Percentiles rank a stretch among this genome's conserved stretches.
phyloP scores from a whole-genome alignment of 2,113 vertebrate genomes.

The Paracanthobrama guichenoti region DNA sequence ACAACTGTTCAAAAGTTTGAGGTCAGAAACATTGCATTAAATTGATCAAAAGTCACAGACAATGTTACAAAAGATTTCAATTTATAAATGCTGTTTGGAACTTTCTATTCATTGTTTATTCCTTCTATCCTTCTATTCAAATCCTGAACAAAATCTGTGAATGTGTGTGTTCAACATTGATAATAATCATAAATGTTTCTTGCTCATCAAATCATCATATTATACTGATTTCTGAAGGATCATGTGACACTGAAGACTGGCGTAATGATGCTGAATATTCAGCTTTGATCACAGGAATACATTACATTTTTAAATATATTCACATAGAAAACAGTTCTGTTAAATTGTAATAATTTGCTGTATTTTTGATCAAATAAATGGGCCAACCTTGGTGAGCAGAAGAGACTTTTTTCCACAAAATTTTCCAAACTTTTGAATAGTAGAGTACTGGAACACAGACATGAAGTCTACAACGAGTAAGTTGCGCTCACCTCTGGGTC shows the following conservation, averaged over 20 bases:
- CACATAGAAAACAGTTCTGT: background rate
- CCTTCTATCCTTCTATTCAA: background rate
- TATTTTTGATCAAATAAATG: background rate
- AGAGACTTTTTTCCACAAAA: background rate
- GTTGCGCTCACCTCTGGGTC: constrained; percentile 86
- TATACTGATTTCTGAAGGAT: background rate
- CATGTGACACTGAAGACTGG: background rate
- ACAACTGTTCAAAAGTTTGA: background rate
- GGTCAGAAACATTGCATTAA: background rate
- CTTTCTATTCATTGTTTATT: background rate
- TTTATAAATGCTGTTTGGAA: background rate
- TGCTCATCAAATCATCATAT: background rate
- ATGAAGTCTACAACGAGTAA: too few species aligned
- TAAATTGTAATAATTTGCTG: background rate
- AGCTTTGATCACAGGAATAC: background rate
- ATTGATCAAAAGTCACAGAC: background rate
- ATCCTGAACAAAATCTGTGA: background rate
- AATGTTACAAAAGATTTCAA: too few species aligned
- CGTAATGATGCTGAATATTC: background rate
- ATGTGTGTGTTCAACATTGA: background rate
- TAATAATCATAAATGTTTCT: background rate
- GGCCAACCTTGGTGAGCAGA: background rate
- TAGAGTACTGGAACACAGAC: background rate
- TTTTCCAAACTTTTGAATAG: background rate
- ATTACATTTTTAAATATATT: background rate